These are phyloP conservation scores for Habrosyne pyritoides DNA, from an alignment of 2,888 invertebrate species.

Conservation along the genomic window DNA sequence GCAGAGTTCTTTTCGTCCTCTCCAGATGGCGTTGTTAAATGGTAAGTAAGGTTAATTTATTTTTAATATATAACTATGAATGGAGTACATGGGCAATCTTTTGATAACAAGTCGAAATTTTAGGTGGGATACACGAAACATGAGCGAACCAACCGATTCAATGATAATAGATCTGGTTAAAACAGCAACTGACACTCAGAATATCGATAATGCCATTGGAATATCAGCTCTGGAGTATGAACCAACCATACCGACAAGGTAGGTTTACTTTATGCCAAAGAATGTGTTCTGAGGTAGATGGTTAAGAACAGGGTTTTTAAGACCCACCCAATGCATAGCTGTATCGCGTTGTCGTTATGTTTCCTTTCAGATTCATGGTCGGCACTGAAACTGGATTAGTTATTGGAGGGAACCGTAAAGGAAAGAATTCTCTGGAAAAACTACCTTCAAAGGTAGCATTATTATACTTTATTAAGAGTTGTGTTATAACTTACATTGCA, in stretches of 20 bases:
- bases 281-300: no score
- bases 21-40: slow-evolving; percentile 95
- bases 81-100: slow-evolving; percentile 3
- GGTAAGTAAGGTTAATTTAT: slow-evolving; percentile 86
- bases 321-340: no score
- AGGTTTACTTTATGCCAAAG: no score
- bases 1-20: slow-evolving; percentile 97
- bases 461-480: not conserved
- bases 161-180: slow-evolving; percentile 88
- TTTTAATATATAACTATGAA: not conserved
- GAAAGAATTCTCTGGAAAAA: slow-evolving; percentile 87
- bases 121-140: slow-evolving; percentile 90
- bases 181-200: slow-evolving; percentile 81
- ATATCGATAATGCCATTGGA: slow-evolving; percentile 84
- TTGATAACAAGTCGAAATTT: slow-evolving; percentile 8
- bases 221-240: slow-evolving; percentile 89
- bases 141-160: slow-evolving; percentile 86
- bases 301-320: no score
- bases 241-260: slow-evolving; percentile 89
- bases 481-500: not conserved
- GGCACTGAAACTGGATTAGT: slow-evolving; percentile 89
- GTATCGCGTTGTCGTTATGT: no score
- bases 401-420: slow-evolving; percentile 89
- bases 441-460: slow-evolving; percentile 84
- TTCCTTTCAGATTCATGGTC: slow-evolving; percentile 85